Base-by-base conservation (phyloP, 1,140 invertebrate genomes). In the Papilio polytes region DNA sequence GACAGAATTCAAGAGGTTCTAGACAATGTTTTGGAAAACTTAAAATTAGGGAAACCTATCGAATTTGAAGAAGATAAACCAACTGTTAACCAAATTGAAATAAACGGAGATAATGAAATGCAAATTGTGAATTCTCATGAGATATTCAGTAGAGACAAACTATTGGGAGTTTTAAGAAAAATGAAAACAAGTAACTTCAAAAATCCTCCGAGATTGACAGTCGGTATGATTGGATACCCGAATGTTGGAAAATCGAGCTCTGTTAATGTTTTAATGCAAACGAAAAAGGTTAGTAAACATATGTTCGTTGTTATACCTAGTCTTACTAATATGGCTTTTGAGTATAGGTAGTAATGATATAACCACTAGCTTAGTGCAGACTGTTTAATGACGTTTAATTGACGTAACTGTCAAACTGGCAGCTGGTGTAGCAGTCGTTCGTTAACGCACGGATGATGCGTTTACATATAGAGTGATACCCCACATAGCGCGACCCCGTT, bases 201-300 rank as follows among this genome's bases (percentile, higher is more conserved):
- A 82, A 95, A 96, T 83, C 96, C 94, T 3, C 91, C 95, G 66
- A 89, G 97, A 15, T 96, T 97, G 1, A 98, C 98, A 51, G 96
- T 99, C 83, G 99, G 99, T 63, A 96, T 99, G 93, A 98, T 99
- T 85, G 99, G 99, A 0, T 99, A 99, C 96, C 99, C 99, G 1
- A 99, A 99, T 96, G 99, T 99, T 51, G 99, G 99, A 18, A 99
- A 99, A 95, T 99, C 99, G 95, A 99, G 99, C 72, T 99, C 99
- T 4, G 99, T 99, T 53, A 99, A 99, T 96, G 96, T 98, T 6
- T 94, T 99, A 63, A 95, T 99, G 90, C 96, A 97, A 80, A 95
- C 96, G 15, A 99, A 99, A 92, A 99, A 99, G 95, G 98, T 95
- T 82, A 86, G 84, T 80, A 22, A 26, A 63, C 36, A n/a, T n/a